Conservation (phyloP, 53 echinoderm and acorn worm species). For the Henricia sp. region DNA sequence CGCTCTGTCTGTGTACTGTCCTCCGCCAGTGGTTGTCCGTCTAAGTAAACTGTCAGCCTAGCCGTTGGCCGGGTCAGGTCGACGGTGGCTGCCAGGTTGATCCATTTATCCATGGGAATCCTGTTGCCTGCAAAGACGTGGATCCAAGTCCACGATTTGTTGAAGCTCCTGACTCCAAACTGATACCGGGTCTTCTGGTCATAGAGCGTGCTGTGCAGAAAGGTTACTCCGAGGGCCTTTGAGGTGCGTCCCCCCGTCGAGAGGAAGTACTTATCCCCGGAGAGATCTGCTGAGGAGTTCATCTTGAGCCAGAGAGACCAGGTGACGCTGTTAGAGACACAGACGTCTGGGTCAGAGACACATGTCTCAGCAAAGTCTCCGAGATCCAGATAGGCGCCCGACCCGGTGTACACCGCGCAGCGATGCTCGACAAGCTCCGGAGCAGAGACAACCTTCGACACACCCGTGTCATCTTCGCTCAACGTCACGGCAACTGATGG, state of each 20-base stretch:
- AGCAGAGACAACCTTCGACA: background rate
- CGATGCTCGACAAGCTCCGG: background rate
- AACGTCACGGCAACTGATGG: background rate
- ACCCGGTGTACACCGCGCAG: background rate
- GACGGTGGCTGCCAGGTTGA: background rate
- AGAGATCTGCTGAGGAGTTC: background rate
- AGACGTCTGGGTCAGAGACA: constrained; percentile 32
- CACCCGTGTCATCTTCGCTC: background rate
- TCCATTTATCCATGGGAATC: constrained; percentile 13
- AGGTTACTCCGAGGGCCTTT: no score
- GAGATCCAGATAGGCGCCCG: constrained; percentile 9
- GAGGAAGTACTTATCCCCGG: background rate
- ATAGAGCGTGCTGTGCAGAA: no score
- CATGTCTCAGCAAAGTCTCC: constrained; percentile 21
- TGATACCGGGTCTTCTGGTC: no score
- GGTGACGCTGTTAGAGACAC: background rate
- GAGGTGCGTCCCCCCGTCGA: background rate
- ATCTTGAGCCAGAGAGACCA: constrained; percentile 30
- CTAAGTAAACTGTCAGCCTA: background rate
- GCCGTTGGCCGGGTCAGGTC: background rate
- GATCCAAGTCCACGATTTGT: background rate
- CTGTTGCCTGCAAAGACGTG: background rate
- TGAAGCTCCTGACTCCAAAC: background rate
- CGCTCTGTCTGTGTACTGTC: no score
- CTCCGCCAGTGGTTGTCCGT: background rate